Conservation (phyloP, 2,113 vertebrate species). For the Macroglossus sobrinus region DNA sequence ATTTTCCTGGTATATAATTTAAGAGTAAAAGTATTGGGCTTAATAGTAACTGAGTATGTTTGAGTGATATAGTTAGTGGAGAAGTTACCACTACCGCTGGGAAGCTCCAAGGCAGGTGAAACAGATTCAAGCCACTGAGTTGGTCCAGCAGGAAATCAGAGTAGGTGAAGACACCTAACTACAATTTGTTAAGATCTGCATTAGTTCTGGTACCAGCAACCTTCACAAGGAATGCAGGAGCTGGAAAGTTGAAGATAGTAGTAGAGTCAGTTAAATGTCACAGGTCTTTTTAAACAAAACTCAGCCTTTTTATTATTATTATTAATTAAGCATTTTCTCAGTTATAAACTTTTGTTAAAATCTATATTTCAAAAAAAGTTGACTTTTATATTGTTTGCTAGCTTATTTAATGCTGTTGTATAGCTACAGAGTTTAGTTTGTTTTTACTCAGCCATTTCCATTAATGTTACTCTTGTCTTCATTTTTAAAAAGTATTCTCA, state of each 20-base stretch:
- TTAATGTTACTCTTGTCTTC: not conserved
- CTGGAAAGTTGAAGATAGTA: not conserved
- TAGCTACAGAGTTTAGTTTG: not conserved
- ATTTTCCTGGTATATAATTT: constrained; percentile 1
- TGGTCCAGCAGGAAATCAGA: not conserved
- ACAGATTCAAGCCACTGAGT: not conserved
- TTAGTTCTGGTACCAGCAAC: not conserved
- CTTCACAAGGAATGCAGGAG: not conserved
- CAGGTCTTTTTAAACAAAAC: not conserved
- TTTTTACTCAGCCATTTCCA: not conserved
- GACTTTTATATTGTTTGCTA: not conserved
- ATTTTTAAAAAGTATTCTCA: not conserved
- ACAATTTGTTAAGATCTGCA: not conserved
- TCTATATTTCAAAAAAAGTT: not conserved
- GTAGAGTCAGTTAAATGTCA: not conserved
- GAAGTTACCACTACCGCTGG: not conserved
- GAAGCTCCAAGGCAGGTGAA: not conserved
- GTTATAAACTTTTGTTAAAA: not conserved
- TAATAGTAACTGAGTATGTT: not conserved
- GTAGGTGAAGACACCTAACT: not conserved
- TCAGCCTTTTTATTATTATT: not conserved
- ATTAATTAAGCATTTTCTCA: not conserved
- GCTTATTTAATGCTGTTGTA: not conserved
- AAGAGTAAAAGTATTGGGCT: not conserved
- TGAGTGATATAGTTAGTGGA: not conserved